These are phyloP conservation scores for Cosmorhoe ocellata DNA, from an alignment of 2,888 invertebrate genomes.

Conservation along the genomic window DNA sequence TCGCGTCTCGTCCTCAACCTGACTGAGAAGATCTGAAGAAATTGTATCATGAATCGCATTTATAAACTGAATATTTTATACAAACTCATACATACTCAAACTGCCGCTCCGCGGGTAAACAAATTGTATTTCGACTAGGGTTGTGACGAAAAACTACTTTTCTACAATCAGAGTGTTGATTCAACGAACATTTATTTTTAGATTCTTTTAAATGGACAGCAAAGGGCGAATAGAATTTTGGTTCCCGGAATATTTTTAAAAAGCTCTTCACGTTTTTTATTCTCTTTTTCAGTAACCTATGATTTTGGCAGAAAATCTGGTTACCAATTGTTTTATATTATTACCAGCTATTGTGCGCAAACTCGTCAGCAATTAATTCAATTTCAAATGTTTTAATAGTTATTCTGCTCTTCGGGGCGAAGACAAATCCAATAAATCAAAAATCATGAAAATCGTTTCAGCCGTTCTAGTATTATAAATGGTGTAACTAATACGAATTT, in stretches of 20 bases:
- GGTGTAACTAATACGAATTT: no score
- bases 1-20: constrained; percentile 33
- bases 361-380: no score
- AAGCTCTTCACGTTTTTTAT: not conserved
- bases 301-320: not conserved
- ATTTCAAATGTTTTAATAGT: no score
- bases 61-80: constrained; percentile 53
- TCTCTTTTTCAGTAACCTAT: not conserved
- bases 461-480: no score
- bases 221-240: constrained; percentile 8
- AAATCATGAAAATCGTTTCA: no score
- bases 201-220: constrained; percentile 15
- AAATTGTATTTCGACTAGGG: constrained; percentile 47
- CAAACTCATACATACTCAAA: constrained; percentile 44
- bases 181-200: constrained; percentile 5
- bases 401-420: no score
- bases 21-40: constrained; percentile 32
- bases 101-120: constrained; percentile 41
- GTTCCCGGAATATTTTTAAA: not conserved
- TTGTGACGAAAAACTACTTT: constrained; percentile 15
- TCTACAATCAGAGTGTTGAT: not conserved
- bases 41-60: constrained; percentile 48
- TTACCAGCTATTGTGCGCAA: not conserved
- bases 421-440: no score
- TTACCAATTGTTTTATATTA: not conserved